phyloP scores from a whole-genome alignment of 2,888 invertebrate genomes.

The Dolomedes plantarius region DNA sequence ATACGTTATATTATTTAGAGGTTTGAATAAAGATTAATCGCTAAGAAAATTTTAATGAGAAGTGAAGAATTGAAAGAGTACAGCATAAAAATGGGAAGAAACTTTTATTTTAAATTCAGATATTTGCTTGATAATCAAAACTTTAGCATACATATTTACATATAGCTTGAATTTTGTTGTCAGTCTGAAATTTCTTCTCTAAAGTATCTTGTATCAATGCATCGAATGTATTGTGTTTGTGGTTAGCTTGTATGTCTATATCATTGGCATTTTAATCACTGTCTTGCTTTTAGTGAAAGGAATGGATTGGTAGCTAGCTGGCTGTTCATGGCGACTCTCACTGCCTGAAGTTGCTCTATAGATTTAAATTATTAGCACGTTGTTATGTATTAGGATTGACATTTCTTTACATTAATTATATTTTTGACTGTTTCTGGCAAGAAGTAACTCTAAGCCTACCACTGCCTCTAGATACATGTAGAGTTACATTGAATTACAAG shows the following conservation, averaged over 20 bases:
- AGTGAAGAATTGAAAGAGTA: no score
- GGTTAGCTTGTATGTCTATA: slow-evolving; percentile 61
- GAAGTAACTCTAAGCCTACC: no score
- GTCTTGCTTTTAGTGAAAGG: slow-evolving; percentile 67
- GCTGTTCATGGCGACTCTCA: slow-evolving; percentile 66
- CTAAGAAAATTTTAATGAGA: no score
- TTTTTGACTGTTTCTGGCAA: background rate
- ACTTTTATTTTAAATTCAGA: no score
- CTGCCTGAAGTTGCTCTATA: slow-evolving; percentile 67
- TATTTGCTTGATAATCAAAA: background rate
- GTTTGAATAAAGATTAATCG: no score
- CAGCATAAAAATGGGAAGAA: no score
- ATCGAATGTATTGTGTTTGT: slow-evolving; percentile 64
- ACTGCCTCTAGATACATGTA: no score
- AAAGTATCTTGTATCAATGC: slow-evolving; percentile 28
- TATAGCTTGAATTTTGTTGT: background rate
- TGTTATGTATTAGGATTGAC: slow-evolving; percentile 70
- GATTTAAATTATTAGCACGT: slow-evolving; percentile 60
- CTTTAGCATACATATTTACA: background rate
- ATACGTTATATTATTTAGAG: no score
- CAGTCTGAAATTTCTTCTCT: background rate
- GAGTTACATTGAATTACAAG: no score
- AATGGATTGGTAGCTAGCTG: slow-evolving; percentile 66
- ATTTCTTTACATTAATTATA: slow-evolving; percentile 61
- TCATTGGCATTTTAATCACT: slow-evolving; percentile 63